Percentiles rank a stretch among this genome's conserved stretches.
These are phyloP conservation scores for Morinoia aosen DNA, from an alignment of 2,888 invertebrate species.

Conservation along the genomic window DNA sequence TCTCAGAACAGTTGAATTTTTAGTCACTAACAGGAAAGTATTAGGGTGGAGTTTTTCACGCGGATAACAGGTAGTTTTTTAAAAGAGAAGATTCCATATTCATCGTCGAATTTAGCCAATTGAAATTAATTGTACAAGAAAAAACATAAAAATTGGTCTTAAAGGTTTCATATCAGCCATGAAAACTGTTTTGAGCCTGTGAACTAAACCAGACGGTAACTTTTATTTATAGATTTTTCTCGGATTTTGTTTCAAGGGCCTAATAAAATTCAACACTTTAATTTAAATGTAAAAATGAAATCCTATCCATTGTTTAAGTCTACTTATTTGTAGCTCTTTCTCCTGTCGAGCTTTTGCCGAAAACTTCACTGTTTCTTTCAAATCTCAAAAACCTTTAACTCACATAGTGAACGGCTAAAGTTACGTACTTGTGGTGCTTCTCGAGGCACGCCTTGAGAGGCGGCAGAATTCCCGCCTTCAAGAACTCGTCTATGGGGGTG, in stretches of 20 bases:
- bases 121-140: neutral
- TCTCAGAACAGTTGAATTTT: neutral
- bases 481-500: constrained; percentile 91
- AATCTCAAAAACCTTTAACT: neutral
- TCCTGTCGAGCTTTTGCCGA: neutral
- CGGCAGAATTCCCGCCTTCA: constrained; percentile 85
- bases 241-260: too few relatives aligned
- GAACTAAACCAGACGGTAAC: neutral
- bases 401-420: neutral
- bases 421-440: constrained; percentile 74
- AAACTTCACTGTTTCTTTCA: neutral
- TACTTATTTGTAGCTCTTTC: neutral
- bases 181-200: neutral
- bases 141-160: neutral
- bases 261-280: too few relatives aligned
- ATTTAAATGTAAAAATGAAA: too few relatives aligned
- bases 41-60: too few relatives aligned
- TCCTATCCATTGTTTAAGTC: too few relatives aligned
- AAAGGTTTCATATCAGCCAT: neutral
- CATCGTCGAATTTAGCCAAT: neutral
- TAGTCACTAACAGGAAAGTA: neutral
- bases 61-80: too few relatives aligned
- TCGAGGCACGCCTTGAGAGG: constrained; percentile 83
- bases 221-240: too few relatives aligned
- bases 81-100: neutral